Evolutionary conservation across 1,140 invertebrate species (phyloP).

Genomic region (Drosophila watanabei): DNA sequence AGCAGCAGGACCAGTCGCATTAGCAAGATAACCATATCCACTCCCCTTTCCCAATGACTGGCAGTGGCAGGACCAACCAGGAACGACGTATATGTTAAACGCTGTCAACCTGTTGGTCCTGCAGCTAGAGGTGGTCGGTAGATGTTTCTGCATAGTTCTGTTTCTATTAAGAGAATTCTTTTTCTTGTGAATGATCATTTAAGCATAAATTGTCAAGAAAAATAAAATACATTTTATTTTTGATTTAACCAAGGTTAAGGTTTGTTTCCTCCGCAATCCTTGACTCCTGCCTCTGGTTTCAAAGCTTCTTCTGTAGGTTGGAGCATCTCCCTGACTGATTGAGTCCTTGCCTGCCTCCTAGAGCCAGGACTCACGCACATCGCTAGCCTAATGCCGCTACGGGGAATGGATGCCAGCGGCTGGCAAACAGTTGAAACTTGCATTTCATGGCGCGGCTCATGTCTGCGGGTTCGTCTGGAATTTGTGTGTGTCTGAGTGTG

Average conservation of each 20-base stretch:
- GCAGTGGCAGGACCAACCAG: slow-evolving; percentile 13
- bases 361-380: slow-evolving; percentile 24
- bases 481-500: slow-evolving; percentile 11
- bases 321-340: neutral
- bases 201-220: neutral
- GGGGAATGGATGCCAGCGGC: slow-evolving; percentile 47
- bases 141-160: neutral
- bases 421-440: slow-evolving; percentile 38
- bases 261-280: too few relatives aligned
- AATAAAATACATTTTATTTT: neutral
- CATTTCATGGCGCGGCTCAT: slow-evolving; percentile 31
- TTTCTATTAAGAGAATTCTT: neutral
- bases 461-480: slow-evolving; percentile 20
- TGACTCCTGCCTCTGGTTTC: neutral
- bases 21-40: neutral
- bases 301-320: too few relatives aligned
- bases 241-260: neutral
- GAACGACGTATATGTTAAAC: slow-evolving; percentile 4
- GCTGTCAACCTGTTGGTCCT: slow-evolving; percentile 42
- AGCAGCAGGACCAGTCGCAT: neutral
- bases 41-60: slow-evolving; percentile 16
- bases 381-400: slow-evolving; percentile 24
- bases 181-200: neutral
- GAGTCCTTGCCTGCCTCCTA: neutral
- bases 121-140: slow-evolving; percentile 33